Percentiles rank a stretch among this genome's conserved stretches.
phyloP scores from a whole-genome alignment of 2,797 vertebrate species.

The Muraenolepis orangiensis region DNA sequence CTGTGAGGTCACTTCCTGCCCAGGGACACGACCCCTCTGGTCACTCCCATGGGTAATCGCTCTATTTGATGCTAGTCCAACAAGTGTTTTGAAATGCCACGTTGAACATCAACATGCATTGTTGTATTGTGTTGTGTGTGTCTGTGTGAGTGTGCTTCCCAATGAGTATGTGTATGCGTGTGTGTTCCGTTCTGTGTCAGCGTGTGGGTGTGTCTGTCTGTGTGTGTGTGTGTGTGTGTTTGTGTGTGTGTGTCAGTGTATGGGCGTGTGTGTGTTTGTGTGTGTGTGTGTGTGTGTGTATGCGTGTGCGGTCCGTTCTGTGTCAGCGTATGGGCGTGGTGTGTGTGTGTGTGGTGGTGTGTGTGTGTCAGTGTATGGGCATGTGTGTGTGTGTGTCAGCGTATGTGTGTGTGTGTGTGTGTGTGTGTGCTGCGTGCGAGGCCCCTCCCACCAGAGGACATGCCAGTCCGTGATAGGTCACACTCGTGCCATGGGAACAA shows the following conservation, averaged over 20 bases:
- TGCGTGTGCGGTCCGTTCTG: not conserved
- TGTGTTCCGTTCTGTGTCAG: not conserved
- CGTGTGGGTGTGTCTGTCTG: too few relatives aligned
- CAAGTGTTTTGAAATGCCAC: not conserved
- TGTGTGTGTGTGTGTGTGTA: not conserved
- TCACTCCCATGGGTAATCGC: conserved; percentile 9
- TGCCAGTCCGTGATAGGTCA: conserved; percentile 70
- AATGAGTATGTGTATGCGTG: not conserved
- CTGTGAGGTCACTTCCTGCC: conserved; percentile 36
- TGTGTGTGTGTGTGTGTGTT: too few relatives aligned
- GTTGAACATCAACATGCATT: too few relatives aligned
- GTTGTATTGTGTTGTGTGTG: too few relatives aligned
- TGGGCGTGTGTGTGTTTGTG: not conserved
- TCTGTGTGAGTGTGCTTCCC: not conserved
- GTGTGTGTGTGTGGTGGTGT: conserved; percentile 1
- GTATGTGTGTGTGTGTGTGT: conserved; percentile 26
- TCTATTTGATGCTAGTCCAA: not conserved
- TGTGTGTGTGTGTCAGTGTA: not conserved
- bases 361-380: not conserved
- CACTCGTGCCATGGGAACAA: conserved; percentile 72
- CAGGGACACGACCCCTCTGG: conserved; percentile 20
- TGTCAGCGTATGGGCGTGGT: not conserved
- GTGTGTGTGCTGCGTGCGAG: conserved; percentile 17
- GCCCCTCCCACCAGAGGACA: conserved; percentile 50
- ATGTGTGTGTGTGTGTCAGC: conserved; percentile 3